A percentile compares a stretch with the other conserved stretches of the same genome.
Conservation (phyloP, 2,888 invertebrate species). For the Drosophila rellima region DNA sequence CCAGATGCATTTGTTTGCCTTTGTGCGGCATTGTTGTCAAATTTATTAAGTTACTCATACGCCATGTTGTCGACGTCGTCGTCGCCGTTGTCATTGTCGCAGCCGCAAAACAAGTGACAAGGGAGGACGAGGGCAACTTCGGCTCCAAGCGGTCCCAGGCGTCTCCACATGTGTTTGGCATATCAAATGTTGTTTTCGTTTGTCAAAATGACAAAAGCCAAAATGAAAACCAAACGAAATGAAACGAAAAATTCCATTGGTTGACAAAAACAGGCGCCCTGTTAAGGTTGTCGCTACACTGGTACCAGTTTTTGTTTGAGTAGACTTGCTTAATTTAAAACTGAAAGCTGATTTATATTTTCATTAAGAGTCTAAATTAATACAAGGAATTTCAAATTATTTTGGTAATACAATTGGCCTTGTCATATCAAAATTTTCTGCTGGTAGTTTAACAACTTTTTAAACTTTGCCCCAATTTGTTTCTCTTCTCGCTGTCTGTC, state of each 20-base stretch:
- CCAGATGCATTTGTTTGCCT: constrained; percentile 67
- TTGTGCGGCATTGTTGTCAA: constrained; percentile 77
- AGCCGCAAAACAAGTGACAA: constrained; percentile 59
- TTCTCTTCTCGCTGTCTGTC: not conserved
- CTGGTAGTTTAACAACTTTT: constrained; percentile 1
- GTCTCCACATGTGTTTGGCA: constrained; percentile 62
- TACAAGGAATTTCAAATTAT: not conserved
- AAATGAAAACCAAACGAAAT: constrained; percentile 50
- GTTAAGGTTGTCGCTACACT: constrained; percentile 12
- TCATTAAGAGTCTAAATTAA: not conserved
- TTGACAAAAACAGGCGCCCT: constrained; percentile 25
- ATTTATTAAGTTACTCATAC: constrained; percentile 82
- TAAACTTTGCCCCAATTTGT: not conserved
- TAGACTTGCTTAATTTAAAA: not conserved
- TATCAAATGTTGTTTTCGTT: constrained; percentile 71
- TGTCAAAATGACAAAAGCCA: constrained; percentile 65
- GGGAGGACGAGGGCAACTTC: not conserved
- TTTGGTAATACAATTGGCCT: constrained; percentile 7
- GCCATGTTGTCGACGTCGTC: constrained; percentile 48
- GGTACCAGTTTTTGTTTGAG: not conserved
- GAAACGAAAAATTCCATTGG: constrained; percentile 41
- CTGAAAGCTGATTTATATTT: not conserved
- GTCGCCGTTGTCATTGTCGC: constrained; percentile 12
- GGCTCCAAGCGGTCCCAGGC: constrained; percentile 36
- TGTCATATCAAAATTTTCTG: constrained; percentile 2